Conservation (phyloP, 2,797 vertebrate genomes). For the Mionectes olivaceus region DNA sequence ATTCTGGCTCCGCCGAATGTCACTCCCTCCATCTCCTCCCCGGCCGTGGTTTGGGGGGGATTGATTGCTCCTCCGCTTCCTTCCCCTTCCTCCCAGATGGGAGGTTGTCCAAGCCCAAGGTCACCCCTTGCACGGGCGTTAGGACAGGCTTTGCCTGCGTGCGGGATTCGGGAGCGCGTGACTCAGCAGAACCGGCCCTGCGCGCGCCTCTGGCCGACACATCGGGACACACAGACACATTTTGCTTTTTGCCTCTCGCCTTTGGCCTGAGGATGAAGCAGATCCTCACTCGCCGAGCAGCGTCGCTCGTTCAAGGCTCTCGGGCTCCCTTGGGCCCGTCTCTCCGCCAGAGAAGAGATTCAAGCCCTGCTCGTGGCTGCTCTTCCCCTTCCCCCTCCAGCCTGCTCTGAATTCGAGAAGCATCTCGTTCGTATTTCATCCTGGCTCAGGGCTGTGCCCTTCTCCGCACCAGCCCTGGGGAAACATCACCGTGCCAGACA, state of each 20-base stretch:
- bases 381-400: constrained; percentile 10
- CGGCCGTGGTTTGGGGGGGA: constrained; percentile 36
- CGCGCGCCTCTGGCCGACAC: not conserved
- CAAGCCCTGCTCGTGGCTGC: not conserved
- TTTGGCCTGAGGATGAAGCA: not conserved
- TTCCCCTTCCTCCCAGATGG: not conserved
- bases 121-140: not conserved
- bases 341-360: not conserved
- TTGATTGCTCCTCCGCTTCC: constrained; percentile 56
- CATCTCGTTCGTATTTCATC: not conserved
- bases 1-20: constrained; percentile 71
- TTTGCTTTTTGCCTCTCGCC: not conserved
- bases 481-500: not conserved
- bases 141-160: not conserved
- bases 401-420: constrained; percentile 31
- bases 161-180: not conserved
- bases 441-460: not conserved
- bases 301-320: not conserved
- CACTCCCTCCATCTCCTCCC: not conserved
- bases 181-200: constrained; percentile 46
- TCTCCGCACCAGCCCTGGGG: not conserved
- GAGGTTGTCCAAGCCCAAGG: constrained; percentile 66
- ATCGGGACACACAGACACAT: not conserved
- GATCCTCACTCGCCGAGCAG: not conserved
- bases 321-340: not conserved